phyloP scores from a whole-genome alignment of 2,888 invertebrate genomes.

The Campopleginae sp. region DNA sequence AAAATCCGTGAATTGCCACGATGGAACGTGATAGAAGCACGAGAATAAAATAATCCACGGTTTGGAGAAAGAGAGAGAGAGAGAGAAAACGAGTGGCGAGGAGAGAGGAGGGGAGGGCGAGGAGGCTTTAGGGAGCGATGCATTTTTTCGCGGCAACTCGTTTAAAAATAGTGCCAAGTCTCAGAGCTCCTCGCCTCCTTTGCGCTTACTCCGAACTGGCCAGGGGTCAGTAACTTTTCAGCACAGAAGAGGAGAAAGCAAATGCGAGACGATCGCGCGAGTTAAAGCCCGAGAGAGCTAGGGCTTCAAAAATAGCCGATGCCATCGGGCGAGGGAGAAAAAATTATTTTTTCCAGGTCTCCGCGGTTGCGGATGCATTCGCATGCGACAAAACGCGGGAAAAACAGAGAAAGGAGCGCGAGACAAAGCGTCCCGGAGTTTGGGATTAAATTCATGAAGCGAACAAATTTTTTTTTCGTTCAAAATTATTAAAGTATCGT shows the following conservation, averaged over 20 bases:
- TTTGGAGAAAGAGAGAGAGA: conserved; percentile 26
- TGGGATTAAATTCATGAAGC: too few species aligned
- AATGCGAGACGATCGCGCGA: conserved; percentile 57
- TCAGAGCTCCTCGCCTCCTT: conserved; percentile 65
- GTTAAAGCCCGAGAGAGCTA: conserved; percentile 37
- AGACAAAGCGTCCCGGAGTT: not conserved
- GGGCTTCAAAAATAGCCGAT: conserved; percentile 70
- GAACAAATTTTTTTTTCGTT: too few species aligned
- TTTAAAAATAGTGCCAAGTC: conserved; percentile 82
- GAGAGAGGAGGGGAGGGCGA: conserved; percentile 14
- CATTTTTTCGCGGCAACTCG: conserved; percentile 79
- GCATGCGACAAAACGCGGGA: not conserved
- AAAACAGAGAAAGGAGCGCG: not conserved
- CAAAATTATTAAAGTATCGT: too few species aligned
- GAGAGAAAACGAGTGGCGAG: conserved; percentile 21
- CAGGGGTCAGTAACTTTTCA: conserved; percentile 83
- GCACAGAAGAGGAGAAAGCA: conserved; percentile 72
- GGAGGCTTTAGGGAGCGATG: conserved; percentile 76
- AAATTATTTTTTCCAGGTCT: conserved; percentile 61
- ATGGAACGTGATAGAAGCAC: conserved; percentile 57
- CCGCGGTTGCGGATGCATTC: conserved; percentile 44
- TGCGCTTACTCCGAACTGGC: conserved; percentile 77
- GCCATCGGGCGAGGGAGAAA: conserved; percentile 63
- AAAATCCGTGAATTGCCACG: conserved; percentile 62
- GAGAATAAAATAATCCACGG: conserved; percentile 63